phyloP scores from a whole-genome alignment of 2,797 vertebrate species.

The Babyrousa celebensis region DNA sequence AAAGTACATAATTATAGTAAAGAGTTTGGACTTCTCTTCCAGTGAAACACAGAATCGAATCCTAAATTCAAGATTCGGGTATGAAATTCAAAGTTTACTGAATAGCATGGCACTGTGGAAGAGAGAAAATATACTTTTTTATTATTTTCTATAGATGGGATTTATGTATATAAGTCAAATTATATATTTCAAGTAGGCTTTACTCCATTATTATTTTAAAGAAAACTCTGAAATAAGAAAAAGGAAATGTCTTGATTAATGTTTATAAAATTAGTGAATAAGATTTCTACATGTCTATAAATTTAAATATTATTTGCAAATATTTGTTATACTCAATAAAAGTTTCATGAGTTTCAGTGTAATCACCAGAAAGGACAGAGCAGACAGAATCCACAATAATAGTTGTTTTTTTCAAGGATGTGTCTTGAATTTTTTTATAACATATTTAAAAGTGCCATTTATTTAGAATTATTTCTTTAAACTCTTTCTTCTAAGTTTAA shows the following conservation, averaged over 20 bases:
- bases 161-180: constrained; percentile 1
- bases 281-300: background rate
- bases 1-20: background rate
- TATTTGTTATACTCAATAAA: background rate
- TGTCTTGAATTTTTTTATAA: background rate
- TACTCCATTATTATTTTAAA: background rate
- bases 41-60: background rate
- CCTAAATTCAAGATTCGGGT: background rate
- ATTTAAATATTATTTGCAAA: background rate
- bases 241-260: background rate
- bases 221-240: background rate
- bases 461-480: background rate
- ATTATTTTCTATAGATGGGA: background rate
- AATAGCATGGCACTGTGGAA: background rate
- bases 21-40: background rate
- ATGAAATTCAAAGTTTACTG: background rate
- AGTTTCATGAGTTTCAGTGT: background rate
- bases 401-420: background rate
- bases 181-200: background rate
- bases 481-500: background rate
- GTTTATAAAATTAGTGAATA: background rate
- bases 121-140: background rate
- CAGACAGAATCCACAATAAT: background rate
- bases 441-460: background rate
- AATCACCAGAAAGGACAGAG: background rate